Evolutionary conservation across 2,113 vertebrate species (phyloP).

Genomic region (Uria lomvia): DNA sequence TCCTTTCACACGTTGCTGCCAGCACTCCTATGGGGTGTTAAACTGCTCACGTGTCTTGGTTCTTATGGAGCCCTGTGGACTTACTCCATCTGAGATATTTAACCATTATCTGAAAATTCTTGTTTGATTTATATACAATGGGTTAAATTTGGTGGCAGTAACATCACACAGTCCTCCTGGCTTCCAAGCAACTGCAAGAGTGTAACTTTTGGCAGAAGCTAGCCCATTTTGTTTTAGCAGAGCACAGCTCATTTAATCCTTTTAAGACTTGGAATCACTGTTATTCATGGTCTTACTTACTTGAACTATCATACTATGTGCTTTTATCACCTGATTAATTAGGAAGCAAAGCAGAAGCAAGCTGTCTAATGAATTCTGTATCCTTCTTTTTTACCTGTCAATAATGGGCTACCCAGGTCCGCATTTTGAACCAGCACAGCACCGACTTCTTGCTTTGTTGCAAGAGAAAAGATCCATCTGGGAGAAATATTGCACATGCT

Average conservation of each 20-base stretch:
- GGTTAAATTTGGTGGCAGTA: background rate
- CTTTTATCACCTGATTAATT: slow-evolving; percentile 4
- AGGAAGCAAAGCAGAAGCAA: background rate
- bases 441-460: background rate
- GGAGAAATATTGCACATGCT: background rate
- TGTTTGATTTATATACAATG: background rate
- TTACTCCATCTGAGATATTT: background rate
- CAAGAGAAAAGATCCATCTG: background rate
- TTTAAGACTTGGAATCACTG: background rate
- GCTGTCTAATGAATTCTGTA: background rate
- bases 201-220: background rate
- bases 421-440: background rate
- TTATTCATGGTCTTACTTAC: background rate
- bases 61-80: background rate
- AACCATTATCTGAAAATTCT: background rate
- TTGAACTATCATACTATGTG: background rate
- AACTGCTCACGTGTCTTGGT: background rate
- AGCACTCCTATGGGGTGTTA: background rate
- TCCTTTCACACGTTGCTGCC: background rate
- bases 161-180: background rate
- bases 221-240: background rate
- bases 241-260: background rate
- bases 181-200: background rate
- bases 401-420: background rate
- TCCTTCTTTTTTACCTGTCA: background rate